Evolutionary conservation across 92 coral and sea anemone genomes (phyloP), one percentile per base, ranked within the genome.

Genomic region (Micromussa lordhowensis): DNA sequence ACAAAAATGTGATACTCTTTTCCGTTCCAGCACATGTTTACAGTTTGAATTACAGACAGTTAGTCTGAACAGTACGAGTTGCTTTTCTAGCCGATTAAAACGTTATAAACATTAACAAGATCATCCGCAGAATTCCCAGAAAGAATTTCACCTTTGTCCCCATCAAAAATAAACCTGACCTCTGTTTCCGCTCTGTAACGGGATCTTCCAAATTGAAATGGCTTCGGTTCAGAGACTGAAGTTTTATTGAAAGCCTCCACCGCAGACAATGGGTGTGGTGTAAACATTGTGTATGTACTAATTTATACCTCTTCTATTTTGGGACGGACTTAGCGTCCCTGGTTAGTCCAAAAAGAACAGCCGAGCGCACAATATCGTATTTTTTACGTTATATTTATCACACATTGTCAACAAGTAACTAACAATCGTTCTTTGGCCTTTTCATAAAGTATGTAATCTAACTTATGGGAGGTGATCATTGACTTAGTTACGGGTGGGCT

Each of bases 401-500:
- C 24, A 24, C n/a, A 26, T 22, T 21, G 11, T 24, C 4, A 5
- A 59, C 11, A 19, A 24, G 69, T 63, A 63, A 22, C 26, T 63
- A 63, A 14, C n/a, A 76, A 76, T 22, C 57, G 34, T n/a, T 13
- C 4, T 74, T 32, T 30, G 78, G 36, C 17, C 49, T 44, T 0
- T 75, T 49, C 38, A 24, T 57, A 40, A n/a, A n/a, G n/a, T 19
- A 32, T 12, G 17, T 22, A 57, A 68, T 69, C 18, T 28, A 49
- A 75, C 15, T 29, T 44, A 32, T 51, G 86, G 51, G n/a, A n/a
- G n/a, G 78, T 21, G 85, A 51, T 70, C 86, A 54, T 28, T 71
- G 31, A 61, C 78, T 49, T 66, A 29, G 68, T 61, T 61, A 61
- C 24, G 85, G 86, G 86, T 82, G 86, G 86, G 49, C 78, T n/a